Evolutionary conservation across 2,797 vertebrate genomes (phyloP).

Genomic region (Limosa lapponica): DNA sequence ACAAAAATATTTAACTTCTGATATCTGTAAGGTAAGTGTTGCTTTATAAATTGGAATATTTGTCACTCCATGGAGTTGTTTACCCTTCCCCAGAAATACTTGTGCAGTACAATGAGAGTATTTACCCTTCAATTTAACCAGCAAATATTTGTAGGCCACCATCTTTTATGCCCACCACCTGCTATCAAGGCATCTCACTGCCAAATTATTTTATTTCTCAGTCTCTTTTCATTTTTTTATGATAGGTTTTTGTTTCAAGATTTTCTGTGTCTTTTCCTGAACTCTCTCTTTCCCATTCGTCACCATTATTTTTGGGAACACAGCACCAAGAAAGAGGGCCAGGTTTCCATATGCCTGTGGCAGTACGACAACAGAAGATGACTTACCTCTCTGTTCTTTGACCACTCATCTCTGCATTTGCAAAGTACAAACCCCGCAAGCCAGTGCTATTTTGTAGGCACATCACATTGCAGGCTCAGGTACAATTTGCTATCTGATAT

Average conservation of each 20-base stretch:
- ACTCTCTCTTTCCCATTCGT: not conserved
- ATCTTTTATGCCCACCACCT: not conserved
- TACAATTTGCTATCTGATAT: not conserved
- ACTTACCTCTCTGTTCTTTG: not conserved
- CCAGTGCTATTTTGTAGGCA: not conserved
- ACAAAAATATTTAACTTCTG: slow-evolving; percentile 31
- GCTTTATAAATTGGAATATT: slow-evolving; percentile 5
- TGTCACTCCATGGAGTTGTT: slow-evolving; percentile 10
- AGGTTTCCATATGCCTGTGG: fast-evolving
- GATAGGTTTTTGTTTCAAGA: not conserved
- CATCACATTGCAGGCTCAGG: not conserved
- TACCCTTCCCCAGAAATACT: slow-evolving; percentile 10
- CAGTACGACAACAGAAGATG: not conserved
- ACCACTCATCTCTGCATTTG: not conserved
- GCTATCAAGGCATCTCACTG: not conserved
- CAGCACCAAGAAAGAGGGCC: not conserved
- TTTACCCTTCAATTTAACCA: slow-evolving; percentile 59
- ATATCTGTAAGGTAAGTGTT: slow-evolving; percentile 37
- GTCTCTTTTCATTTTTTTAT: not conserved
- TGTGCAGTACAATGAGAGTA: not conserved
- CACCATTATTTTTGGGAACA: not conserved
- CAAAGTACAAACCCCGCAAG: not conserved
- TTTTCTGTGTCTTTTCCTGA: not conserved
- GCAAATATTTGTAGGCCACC: slow-evolving; percentile 46
- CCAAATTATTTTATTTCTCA: not conserved